Percentiles rank a stretch among this genome's conserved stretches.
phyloP scores from a whole-genome alignment of 1,140 invertebrate genomes.

The Lycorma delicatula region DNA sequence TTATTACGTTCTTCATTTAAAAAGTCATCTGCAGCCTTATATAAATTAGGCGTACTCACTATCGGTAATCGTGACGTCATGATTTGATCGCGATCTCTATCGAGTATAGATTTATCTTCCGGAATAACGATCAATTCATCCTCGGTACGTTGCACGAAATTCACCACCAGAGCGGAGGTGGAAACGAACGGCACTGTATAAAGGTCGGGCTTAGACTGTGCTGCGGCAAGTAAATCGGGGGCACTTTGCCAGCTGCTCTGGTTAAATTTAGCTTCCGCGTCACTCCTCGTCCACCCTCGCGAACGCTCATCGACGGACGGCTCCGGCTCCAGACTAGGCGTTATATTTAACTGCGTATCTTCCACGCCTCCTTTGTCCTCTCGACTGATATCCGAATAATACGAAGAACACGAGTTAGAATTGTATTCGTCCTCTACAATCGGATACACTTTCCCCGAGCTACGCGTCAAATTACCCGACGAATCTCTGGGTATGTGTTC shows the following conservation, averaged over 20 bases:
- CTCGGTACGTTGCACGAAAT: slow-evolving; percentile 14
- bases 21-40: slow-evolving; percentile 30
- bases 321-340: no score
- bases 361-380: slow-evolving; percentile 11
- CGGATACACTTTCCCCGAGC: slow-evolving; percentile 9
- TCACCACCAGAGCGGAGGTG: slow-evolving; percentile 16
- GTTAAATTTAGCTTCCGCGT: slow-evolving; percentile 30
- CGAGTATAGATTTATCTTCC: neutral
- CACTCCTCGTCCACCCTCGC: no score
- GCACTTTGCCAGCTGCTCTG: slow-evolving; percentile 27
- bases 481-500: slow-evolving; percentile 41
- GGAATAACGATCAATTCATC: slow-evolving; percentile 8
- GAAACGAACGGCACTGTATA: slow-evolving; percentile 6
- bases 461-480: neutral
- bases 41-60: slow-evolving; percentile 54
- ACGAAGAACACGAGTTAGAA: slow-evolving; percentile 4
- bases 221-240: slow-evolving; percentile 25
- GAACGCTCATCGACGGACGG: no score
- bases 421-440: slow-evolving; percentile 15
- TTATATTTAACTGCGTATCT: no score
- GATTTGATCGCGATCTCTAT: slow-evolving; percentile 34
- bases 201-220: slow-evolving; percentile 11
- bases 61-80: slow-evolving; percentile 35
- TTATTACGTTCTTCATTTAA: slow-evolving; percentile 28
- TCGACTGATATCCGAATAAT: slow-evolving; percentile 9